These are phyloP conservation scores for Lepas anatifera DNA, from an alignment of 2,888 invertebrate genomes.

Conservation along the genomic window DNA sequence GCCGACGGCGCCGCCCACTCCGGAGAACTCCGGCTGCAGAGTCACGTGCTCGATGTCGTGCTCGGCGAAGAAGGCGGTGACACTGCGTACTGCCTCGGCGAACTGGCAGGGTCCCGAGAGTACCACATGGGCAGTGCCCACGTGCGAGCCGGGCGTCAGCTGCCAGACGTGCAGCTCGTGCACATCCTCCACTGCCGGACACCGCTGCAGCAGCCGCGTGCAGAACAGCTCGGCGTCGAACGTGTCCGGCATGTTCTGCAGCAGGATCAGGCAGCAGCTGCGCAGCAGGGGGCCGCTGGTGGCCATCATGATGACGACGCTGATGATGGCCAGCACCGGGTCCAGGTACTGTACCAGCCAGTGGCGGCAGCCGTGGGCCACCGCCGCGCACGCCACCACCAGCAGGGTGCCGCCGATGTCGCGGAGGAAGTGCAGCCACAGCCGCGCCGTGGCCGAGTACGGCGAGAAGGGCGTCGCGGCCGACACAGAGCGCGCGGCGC, in stretches of 20 bases:
- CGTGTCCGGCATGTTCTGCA: conserved; percentile 85
- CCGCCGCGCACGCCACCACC: neutral
- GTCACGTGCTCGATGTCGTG: conserved; percentile 74
- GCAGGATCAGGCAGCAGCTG: conserved; percentile 56
- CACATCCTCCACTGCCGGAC: conserved; percentile 58
- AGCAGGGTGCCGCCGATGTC: conserved; percentile 5
- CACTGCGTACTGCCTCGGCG: conserved; percentile 39
- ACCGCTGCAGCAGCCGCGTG: conserved; percentile 47
- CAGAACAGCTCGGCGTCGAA: conserved; percentile 62
- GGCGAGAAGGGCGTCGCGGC: neutral
- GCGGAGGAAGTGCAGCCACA: conserved; percentile 2
- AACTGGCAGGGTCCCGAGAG: conserved; percentile 47
- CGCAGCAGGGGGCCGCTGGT: conserved; percentile 68
- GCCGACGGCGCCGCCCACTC: conserved; percentile 85
- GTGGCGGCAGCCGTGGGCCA: neutral
- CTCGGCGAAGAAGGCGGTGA: conserved; percentile 60
- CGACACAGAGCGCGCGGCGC: neutral
- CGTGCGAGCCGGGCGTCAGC: conserved; percentile 59
- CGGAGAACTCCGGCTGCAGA: conserved; percentile 71
- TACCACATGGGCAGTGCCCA: conserved; percentile 73
- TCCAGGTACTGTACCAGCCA: conserved; percentile 56
- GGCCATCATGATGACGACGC: conserved; percentile 53
- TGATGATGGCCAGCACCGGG: conserved; percentile 60
- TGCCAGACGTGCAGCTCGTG: conserved; percentile 88
- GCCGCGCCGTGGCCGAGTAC: neutral